Conservation (phyloP, 2,797 vertebrate genomes). For the Eulemur rubriventer region DNA sequence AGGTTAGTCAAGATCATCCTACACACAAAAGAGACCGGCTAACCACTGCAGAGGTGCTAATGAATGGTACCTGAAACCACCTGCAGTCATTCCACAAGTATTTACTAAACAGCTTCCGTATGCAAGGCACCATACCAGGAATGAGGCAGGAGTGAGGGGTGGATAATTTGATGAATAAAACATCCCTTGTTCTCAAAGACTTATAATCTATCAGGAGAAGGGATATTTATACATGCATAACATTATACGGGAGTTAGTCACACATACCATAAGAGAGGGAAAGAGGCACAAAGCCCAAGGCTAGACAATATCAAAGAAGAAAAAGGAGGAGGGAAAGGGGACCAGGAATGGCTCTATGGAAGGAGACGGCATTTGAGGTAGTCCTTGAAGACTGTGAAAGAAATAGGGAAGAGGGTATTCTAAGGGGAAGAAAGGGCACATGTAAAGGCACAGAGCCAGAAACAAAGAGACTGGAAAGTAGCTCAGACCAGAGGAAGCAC, state of each 20-base stretch:
- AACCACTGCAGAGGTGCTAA: background rate
- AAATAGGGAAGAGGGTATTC: background rate
- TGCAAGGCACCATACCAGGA: background rate
- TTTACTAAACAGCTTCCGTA: background rate
- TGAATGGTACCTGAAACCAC: background rate
- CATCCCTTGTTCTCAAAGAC: background rate
- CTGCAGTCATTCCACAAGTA: background rate
- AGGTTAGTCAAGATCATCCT: background rate
- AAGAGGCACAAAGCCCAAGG: background rate
- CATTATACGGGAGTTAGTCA: background rate
- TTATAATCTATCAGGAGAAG: background rate
- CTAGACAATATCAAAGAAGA: background rate
- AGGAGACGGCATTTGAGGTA: background rate
- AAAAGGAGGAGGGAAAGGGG: background rate
- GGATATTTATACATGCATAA: background rate
- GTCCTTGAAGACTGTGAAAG: background rate
- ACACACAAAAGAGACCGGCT: background rate
- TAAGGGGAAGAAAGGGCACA: background rate
- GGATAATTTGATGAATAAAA: background rate
- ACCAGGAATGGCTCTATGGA: background rate
- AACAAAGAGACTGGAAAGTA: background rate
- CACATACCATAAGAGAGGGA: background rate
- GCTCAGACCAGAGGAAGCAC: background rate
- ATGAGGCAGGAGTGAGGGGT: background rate
- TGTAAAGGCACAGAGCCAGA: background rate